phyloP scores from a whole-genome alignment of 2,888 invertebrate genomes.

The Anthophora plumipes region DNA sequence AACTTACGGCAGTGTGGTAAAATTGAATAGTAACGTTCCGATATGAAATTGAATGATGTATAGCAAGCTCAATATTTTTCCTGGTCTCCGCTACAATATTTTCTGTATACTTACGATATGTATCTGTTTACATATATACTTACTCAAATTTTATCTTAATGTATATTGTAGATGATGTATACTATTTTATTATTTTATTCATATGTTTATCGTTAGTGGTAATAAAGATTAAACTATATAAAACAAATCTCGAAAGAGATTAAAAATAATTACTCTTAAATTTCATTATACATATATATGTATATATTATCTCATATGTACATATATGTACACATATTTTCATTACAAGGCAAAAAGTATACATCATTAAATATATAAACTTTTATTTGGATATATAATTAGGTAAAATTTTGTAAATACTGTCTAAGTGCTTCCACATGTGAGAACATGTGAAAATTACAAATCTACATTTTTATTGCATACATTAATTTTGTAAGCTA shows the following conservation, averaged over 20 bases:
- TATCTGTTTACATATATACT: slow-evolving; percentile 20
- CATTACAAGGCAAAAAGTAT: slow-evolving; percentile 26
- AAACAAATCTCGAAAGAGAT: background rate
- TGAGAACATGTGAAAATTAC: slow-evolving; percentile 54
- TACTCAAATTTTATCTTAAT: slow-evolving; percentile 10
- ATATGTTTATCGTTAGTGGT: background rate
- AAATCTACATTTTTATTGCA: slow-evolving; percentile 63
- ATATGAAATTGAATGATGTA: slow-evolving; percentile 12
- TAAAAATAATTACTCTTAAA: slow-evolving; percentile 14
- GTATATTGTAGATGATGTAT: slow-evolving; percentile 28
- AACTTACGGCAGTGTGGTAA: slow-evolving; percentile 10
- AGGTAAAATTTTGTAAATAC: slow-evolving; percentile 38
- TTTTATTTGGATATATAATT: slow-evolving; percentile 34
- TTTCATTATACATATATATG: too few relatives aligned
- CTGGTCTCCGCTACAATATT: slow-evolving; percentile 21
- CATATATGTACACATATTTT: slow-evolving; percentile 15
- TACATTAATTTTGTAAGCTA: slow-evolving; percentile 48
- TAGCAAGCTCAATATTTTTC: slow-evolving; percentile 27
- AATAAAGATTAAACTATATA: background rate
- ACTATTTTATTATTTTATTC: slow-evolving; percentile 32
- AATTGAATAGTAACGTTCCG: background rate
- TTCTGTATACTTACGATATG: slow-evolving; percentile 31
- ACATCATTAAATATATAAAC: slow-evolving; percentile 34
- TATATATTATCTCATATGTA: slow-evolving; percentile 4
- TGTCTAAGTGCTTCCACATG: slow-evolving; percentile 57